Conservation (phyloP, 30 jellyfish, hydroid and myxozoan genomes). For the Nemopilema nomurai region DNA sequence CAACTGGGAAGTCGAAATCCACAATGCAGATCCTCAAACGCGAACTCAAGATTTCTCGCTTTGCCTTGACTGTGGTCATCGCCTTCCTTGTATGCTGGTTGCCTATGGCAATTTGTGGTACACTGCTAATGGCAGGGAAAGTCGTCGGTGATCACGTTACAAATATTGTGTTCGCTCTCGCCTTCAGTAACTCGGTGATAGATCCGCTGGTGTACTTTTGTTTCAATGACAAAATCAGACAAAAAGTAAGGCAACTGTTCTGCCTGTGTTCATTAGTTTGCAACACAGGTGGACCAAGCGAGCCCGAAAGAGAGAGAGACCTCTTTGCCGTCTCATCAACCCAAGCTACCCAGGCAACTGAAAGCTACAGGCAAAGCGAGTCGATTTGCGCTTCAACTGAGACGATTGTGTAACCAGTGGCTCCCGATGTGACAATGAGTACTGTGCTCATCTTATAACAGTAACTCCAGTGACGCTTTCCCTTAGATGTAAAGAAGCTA, state of each 20-base stretch:
- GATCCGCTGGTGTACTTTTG: conserved; percentile 59
- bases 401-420: neutral
- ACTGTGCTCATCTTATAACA: too few relatives aligned
- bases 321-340: conserved; percentile 10
- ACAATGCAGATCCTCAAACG: conserved; percentile 21
- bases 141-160: neutral
- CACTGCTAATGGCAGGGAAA: neutral
- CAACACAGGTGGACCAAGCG: neutral
- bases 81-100: conserved; percentile 59
- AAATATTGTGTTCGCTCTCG: conserved; percentile 14
- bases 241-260: conserved; percentile 2
- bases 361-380: too few relatives aligned
- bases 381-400: conserved; percentile 13
- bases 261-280: neutral
- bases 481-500: too few relatives aligned
- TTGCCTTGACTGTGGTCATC: conserved; percentile 26
- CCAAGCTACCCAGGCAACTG: neutral
- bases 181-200: conserved; percentile 61
- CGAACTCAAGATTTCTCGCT: conserved; percentile 19
- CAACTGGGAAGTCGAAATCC: too few relatives aligned
- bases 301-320: neutral
- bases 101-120: conserved; percentile 36
- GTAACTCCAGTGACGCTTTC: too few relatives aligned
- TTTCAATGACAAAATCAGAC: conserved; percentile 13
- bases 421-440: too few relatives aligned